Evolutionary conservation across 2,888 invertebrate genomes (phyloP).

Genomic region (Sarcophaga caerulescens): DNA sequence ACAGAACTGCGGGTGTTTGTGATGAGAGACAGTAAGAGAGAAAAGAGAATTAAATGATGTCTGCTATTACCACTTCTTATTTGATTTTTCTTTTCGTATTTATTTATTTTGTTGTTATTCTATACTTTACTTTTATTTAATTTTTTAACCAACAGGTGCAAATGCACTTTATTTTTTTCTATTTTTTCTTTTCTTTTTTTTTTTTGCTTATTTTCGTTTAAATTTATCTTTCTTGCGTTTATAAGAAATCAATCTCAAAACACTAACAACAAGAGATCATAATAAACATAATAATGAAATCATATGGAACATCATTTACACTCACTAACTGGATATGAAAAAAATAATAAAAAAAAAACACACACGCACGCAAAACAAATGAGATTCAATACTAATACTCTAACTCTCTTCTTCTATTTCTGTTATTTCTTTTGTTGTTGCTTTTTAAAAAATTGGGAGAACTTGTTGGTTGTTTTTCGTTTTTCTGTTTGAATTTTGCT

Average conservation of each 20-base stretch:
- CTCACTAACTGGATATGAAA: background rate
- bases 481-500: background rate
- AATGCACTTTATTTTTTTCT: slow-evolving; percentile 27
- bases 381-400: background rate
- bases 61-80: background rate
- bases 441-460: background rate
- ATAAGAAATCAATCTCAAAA: slow-evolving; percentile 7
- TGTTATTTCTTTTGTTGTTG: slow-evolving; percentile 14
- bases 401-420: background rate
- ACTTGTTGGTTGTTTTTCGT: background rate
- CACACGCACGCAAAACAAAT: background rate
- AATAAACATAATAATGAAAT: slow-evolving; percentile 22
- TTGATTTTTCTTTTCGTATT: slow-evolving; percentile 22
- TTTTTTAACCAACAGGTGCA: slow-evolving; percentile 53
- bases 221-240: slow-evolving; percentile 15
- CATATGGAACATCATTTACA: slow-evolving; percentile 11
- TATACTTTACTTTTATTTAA: slow-evolving; percentile 23
- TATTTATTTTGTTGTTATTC: slow-evolving; percentile 14
- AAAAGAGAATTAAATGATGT: background rate
- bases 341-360: background rate
- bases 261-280: slow-evolving; percentile 7
- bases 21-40: background rate
- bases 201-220: background rate
- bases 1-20: background rate
- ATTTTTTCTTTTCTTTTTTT: too few species aligned